A percentile compares a stretch with the other conserved stretches of the same genome.
Evolutionary conservation across 2,888 invertebrate species (phyloP).

Genomic region (Gryllus longicercus): DNA sequence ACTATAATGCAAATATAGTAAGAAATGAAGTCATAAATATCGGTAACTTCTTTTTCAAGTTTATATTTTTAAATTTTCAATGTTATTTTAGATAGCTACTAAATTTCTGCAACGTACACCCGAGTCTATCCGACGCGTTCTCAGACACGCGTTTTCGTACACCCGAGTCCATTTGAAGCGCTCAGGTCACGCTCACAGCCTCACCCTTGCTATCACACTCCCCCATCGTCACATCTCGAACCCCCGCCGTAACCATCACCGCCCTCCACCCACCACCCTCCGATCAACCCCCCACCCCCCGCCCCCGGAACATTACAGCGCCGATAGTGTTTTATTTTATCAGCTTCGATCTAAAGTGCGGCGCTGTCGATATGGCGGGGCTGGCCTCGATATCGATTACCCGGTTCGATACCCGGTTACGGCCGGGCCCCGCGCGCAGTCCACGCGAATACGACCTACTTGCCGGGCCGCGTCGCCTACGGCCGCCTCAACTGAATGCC

Average conservation of each 20-base stretch:
- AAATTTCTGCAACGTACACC: too few relatives aligned
- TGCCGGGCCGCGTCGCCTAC: neutral
- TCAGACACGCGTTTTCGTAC: too few relatives aligned
- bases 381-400: neutral
- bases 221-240: too few relatives aligned
- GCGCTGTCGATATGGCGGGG: neutral
- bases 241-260: neutral
- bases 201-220: too few relatives aligned
- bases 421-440: neutral
- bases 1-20: too few relatives aligned
- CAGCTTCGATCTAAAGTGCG: neutral
- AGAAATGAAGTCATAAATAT: too few relatives aligned
- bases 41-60: too few relatives aligned
- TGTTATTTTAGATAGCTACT: too few relatives aligned
- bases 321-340: constrained; percentile 5
- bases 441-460: neutral
- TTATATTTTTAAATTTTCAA: too few relatives aligned
- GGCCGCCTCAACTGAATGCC: neutral
- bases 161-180: too few relatives aligned
- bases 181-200: too few relatives aligned
- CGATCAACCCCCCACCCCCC: neutral
- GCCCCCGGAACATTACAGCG: neutral
- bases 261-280: neutral
- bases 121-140: too few relatives aligned
- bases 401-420: constrained; percentile 1